Base-by-base conservation (phyloP, 1,140 invertebrate species). In the Drosophila mauritiana region DNA sequence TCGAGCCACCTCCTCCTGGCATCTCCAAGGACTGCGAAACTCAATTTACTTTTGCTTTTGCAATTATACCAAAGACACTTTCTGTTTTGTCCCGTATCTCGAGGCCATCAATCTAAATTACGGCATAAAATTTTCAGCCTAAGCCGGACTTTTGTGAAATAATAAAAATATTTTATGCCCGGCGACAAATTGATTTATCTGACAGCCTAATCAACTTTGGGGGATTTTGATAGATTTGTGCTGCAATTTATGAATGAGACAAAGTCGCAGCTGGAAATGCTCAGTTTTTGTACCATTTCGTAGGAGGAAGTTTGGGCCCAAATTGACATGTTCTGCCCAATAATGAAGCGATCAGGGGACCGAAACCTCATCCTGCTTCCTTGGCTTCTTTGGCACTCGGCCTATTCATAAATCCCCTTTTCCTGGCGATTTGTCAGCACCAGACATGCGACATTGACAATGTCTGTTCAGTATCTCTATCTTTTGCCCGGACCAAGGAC, bases 151-250 rank as follows among this genome's bases (percentile, higher is more conserved):
- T 78, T 68, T 65, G 49, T 56, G 56, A 20, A 59, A 68, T 72
- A 84, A 76, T 76, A 79, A 68, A 83, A 77, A 88, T 88, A 83
- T 83, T 86, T 73, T 58, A 68, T 88, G 78, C 55, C 40, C 43
- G 76, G 64, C 52, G 83, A 88, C 84, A 88, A 88, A 88, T 88
- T 89, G 80, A 84, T 88, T 84, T 89, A 89, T 84, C 70, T 61
- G 55, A 54, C 55, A 55, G 67, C 53, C 65, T 70, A 70, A 70
- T 70, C 67, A 70, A 69, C 67, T 69, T 36, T 36, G 34, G 37
- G 55, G 69, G 74, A 59, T 79, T 79, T 75, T 82, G 72, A 86
- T 81, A 64, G 69, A 86, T 81, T 56, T 75, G 52, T 55, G 73
- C 39, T 64, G 40, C 52, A 61, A 68, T 76, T 56, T 77, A 69